Evolutionary conservation across 2,797 vertebrate genomes (phyloP).

Genomic region (Ara ararauna): DNA sequence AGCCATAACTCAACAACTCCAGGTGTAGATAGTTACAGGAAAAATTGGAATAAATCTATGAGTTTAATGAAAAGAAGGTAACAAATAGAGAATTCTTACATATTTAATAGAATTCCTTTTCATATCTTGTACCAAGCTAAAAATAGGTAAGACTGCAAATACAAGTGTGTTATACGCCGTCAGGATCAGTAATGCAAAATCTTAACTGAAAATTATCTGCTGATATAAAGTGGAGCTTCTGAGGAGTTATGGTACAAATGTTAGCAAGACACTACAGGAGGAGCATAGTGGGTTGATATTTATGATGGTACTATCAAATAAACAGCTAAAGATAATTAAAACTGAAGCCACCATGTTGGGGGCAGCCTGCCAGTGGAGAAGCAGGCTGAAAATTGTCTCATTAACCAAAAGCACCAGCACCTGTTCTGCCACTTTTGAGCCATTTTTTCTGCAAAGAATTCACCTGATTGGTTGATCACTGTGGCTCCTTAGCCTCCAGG

Average conservation of each 20-base stretch:
- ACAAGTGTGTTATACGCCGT: background rate
- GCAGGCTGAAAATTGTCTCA: background rate
- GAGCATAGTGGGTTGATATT: background rate
- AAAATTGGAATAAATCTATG: background rate
- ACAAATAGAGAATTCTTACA: background rate
- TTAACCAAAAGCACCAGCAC: background rate
- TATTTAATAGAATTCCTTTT: background rate
- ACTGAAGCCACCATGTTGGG: background rate
- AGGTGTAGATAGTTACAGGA: background rate
- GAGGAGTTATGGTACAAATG: background rate
- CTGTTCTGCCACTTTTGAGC: background rate
- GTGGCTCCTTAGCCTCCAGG: background rate
- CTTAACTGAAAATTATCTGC: background rate
- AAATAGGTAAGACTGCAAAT: background rate
- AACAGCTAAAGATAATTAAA: background rate
- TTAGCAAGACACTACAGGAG: background rate
- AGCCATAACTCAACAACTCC: background rate
- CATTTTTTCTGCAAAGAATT: background rate
- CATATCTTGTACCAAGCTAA: background rate
- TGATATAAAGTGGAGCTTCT: background rate
- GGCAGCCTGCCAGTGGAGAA: background rate
- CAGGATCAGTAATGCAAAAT: background rate
- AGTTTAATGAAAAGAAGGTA: background rate
- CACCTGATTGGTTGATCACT: background rate
- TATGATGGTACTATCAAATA: background rate